These are phyloP conservation scores for Agrotis clavis DNA, from an alignment of 2,888 invertebrate species.

Conservation along the genomic window DNA sequence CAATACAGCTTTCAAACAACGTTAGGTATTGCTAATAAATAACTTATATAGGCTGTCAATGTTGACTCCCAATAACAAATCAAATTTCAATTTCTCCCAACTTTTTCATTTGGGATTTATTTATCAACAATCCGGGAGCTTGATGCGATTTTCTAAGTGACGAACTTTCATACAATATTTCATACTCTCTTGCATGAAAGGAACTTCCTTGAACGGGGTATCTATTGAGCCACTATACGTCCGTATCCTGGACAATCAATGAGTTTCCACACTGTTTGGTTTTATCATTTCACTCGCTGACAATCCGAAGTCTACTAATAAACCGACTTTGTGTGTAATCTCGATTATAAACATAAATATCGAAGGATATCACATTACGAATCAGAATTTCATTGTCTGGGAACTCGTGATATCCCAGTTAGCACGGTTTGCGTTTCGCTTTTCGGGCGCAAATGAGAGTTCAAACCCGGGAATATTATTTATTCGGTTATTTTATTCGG, in stretches of 20 bases:
- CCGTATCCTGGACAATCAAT: too few relatives aligned
- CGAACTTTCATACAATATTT: not conserved
- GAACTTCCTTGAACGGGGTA: not conserved
- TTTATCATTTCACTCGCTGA: not conserved
- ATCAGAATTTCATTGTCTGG: not conserved
- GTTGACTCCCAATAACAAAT: slow-evolving; percentile 29
- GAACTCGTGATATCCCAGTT: too few relatives aligned
- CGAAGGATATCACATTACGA: not conserved
- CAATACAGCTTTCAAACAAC: slow-evolving; percentile 35
- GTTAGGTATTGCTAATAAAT: slow-evolving; percentile 23
- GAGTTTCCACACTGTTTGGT: not conserved
- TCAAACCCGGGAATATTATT: too few relatives aligned
- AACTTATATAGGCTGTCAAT: slow-evolving; percentile 9
- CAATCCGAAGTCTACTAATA: not conserved
- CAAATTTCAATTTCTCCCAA: slow-evolving; percentile 20
- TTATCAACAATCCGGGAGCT: not conserved
- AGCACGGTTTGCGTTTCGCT: too few relatives aligned
- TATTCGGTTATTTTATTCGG: not conserved
- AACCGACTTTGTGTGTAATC: not conserved
- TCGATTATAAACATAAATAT: not conserved
- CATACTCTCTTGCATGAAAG: not conserved
- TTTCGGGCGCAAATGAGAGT: too few relatives aligned
- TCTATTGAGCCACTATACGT: not conserved
- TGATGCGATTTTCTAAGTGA: not conserved
- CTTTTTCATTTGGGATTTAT: slow-evolving; percentile 29